Evolutionary conservation across 1,140 invertebrate genomes (phyloP).

Genomic region (Saxidomus purpurata): DNA sequence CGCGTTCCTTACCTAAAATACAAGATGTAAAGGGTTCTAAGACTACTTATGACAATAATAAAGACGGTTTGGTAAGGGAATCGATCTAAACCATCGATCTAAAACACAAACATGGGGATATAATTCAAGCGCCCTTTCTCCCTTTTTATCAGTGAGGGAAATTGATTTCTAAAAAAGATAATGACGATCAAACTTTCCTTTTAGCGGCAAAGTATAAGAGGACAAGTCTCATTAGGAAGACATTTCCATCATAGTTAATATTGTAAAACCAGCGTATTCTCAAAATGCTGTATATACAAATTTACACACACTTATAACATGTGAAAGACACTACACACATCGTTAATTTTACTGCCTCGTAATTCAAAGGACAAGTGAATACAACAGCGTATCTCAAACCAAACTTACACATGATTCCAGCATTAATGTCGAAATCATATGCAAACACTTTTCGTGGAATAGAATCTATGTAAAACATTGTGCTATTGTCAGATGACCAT

Average conservation of each 20-base stretch:
- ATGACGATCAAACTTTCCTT: too few species aligned
- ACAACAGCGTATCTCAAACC: background rate
- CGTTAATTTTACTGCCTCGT: background rate
- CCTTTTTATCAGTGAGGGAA: too few species aligned
- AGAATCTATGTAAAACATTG: constrained; percentile 87
- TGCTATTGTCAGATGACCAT: constrained; percentile 91
- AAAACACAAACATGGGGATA: too few species aligned
- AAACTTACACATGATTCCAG: constrained; percentile 90
- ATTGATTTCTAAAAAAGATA: too few species aligned
- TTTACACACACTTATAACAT: too few species aligned
- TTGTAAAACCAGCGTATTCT: too few species aligned
- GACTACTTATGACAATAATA: background rate
- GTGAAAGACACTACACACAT: background rate
- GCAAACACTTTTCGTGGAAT: constrained; percentile 86
- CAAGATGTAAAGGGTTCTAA: background rate
- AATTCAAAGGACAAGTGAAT: background rate
- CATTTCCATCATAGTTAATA: background rate
- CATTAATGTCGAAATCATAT: constrained; percentile 92
- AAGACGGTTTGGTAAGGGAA: too few species aligned
- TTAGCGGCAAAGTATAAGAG: too few species aligned
- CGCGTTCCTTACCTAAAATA: constrained; percentile 48
- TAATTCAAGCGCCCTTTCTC: too few species aligned
- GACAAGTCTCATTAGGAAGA: background rate
- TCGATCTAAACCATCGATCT: too few species aligned
- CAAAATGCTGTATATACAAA: too few species aligned